Percentiles rank a stretch among this genome's conserved stretches.
Conservation (phyloP, 2,113 vertebrate species). For the Jacana jacana region DNA sequence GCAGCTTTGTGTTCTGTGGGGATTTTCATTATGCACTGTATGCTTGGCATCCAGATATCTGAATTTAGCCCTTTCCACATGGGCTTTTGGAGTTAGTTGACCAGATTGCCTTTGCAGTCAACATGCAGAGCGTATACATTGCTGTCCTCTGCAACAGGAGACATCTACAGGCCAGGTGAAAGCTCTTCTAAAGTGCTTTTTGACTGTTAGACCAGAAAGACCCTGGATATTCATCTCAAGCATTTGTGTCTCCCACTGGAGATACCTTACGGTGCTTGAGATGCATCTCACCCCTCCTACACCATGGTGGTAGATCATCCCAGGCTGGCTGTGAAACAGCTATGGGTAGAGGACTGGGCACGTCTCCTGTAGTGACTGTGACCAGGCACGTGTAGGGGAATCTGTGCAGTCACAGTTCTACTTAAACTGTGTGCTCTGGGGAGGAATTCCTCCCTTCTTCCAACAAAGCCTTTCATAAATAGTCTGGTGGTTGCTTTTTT, state of each 20-base stretch:
- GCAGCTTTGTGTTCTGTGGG: neutral
- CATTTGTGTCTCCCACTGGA: neutral
- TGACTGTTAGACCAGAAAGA: neutral
- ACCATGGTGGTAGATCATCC: neutral
- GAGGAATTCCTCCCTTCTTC: neutral
- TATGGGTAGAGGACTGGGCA: accelerated
- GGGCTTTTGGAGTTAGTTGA: neutral
- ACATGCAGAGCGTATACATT: neutral
- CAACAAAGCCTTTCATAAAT: neutral
- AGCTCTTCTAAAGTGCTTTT: neutral
- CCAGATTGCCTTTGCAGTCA: neutral
- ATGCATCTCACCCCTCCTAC: neutral
- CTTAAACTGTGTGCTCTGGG: neutral
- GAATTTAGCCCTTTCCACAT: neutral
- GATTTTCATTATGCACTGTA: neutral
- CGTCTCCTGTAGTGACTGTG: neutral
- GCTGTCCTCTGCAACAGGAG: neutral
- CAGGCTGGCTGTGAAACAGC: neutral
- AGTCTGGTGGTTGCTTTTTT: neutral
- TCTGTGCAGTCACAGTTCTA: neutral
- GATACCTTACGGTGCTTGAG: neutral
- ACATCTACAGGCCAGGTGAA: neutral
- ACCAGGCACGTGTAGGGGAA: neutral
- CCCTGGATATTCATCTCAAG: neutral
- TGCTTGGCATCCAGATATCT: neutral